phyloP scores from a whole-genome alignment of 1,140 invertebrate species.

The Drosophila jambulina region DNA sequence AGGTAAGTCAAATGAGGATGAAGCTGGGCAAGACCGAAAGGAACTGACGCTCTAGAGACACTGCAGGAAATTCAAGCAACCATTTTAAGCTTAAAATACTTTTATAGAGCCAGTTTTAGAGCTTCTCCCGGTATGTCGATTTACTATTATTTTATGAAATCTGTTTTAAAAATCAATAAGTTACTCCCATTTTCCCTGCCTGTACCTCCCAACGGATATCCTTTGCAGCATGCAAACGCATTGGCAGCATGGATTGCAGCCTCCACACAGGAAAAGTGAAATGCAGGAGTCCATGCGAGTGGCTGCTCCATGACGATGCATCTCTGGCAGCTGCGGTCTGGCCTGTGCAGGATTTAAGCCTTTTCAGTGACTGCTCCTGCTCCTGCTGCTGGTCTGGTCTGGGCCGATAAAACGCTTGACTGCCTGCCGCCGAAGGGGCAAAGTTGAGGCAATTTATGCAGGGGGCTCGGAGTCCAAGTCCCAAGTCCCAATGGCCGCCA shows the following conservation, averaged over 20 bases:
- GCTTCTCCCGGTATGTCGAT: background rate
- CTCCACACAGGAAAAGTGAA: slow-evolving; percentile 17
- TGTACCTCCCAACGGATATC: slow-evolving; percentile 20
- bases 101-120: background rate
- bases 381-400: slow-evolving; percentile 17
- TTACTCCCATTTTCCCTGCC: background rate
- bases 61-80: background rate
- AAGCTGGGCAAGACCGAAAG: background rate
- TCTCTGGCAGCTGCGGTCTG: slow-evolving; percentile 36
- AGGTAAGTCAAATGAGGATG: slow-evolving; percentile 30
- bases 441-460: slow-evolving; percentile 49
- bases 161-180: too few species aligned
- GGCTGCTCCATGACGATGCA: slow-evolving; percentile 35
- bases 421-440: slow-evolving; percentile 33
- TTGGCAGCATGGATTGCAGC: slow-evolving; percentile 27
- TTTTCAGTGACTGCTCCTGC: slow-evolving; percentile 37
- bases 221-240: slow-evolving; percentile 18
- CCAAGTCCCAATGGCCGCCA: slow-evolving; percentile 39
- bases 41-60: slow-evolving; percentile 6
- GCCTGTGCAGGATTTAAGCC: slow-evolving; percentile 36
- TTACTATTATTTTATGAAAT: too few species aligned
- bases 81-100: background rate
- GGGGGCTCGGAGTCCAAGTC: background rate
- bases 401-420: slow-evolving; percentile 52
- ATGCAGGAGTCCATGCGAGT: slow-evolving; percentile 4